Percentiles rank a stretch among this genome's conserved stretches.
phyloP scores from a whole-genome alignment of 2,797 vertebrate species.

The Rhabdophis nuchalis region DNA sequence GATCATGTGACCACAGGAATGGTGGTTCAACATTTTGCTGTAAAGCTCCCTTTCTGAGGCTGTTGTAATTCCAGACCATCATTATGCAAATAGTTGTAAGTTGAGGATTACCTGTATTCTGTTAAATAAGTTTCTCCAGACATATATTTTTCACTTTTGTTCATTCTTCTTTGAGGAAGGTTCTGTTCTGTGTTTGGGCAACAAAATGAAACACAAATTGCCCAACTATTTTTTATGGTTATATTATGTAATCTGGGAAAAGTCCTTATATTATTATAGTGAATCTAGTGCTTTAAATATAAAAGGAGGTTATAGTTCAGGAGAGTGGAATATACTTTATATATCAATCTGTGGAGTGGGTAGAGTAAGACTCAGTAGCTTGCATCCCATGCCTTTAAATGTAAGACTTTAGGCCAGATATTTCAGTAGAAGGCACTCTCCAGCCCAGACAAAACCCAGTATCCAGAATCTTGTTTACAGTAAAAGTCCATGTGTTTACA shows the following conservation, averaged over 20 bases:
- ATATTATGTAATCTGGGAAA: not conserved
- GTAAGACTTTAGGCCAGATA: not conserved
- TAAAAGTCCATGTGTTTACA: not conserved
- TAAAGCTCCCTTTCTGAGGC: not conserved
- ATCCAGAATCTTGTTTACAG: not conserved
- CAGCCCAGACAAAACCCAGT: not conserved
- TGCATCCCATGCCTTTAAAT: not conserved
- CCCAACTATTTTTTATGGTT: not conserved
- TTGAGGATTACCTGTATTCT: not conserved
- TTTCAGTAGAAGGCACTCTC: not conserved
- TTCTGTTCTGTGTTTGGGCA: not conserved
- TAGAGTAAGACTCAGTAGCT: not conserved
- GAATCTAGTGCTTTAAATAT: not conserved
- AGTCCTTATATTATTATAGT: not conserved
- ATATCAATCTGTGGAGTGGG: not conserved
- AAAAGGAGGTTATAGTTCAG: not conserved
- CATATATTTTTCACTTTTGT: not conserved
- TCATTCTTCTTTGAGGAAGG: not conserved
- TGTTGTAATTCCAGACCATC: not conserved
- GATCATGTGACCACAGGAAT: not conserved
- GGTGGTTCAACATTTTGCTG: not conserved
- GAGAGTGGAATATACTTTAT: not conserved
- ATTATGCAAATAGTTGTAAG: not conserved
- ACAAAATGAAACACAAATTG: not conserved
- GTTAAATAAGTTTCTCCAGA: not conserved